A percentile compares a stretch with the other conserved stretches of the same genome.
These are phyloP conservation scores for Oscheius sp. DNA, from an alignment of 2,888 invertebrate species.

Conservation along the genomic window DNA sequence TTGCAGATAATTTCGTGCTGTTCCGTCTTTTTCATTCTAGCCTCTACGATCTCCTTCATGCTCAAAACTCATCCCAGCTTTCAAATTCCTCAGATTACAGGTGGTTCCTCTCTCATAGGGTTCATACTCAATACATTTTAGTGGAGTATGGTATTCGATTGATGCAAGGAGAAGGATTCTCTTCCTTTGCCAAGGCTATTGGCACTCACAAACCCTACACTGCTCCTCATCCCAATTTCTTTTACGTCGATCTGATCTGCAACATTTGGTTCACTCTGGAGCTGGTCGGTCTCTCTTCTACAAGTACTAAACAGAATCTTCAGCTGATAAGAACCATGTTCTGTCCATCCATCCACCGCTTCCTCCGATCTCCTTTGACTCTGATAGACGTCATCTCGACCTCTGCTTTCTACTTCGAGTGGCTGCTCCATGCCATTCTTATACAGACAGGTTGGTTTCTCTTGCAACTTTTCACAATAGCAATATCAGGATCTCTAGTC, in stretches of 20 bases:
- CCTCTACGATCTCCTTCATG: slow-evolving; percentile 93
- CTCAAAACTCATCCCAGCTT: slow-evolving; percentile 95
- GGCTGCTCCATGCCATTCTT: slow-evolving; percentile 76
- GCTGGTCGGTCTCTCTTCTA: slow-evolving; percentile 75
- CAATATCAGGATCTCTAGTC: slow-evolving; percentile 75
- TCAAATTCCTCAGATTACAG: slow-evolving; percentile 82
- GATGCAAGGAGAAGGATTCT: slow-evolving; percentile 41
- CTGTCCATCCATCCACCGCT: slow-evolving; percentile 82
- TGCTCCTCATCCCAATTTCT: slow-evolving; percentile 80
- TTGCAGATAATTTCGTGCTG: slow-evolving; percentile 89
- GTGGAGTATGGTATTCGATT: slow-evolving; percentile 51
- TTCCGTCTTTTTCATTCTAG: slow-evolving; percentile 94
- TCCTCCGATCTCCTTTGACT: slow-evolving; percentile 93
- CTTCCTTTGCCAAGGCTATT: slow-evolving; percentile 37
- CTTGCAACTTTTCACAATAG: neutral
- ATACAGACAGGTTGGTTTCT: slow-evolving; percentile 54
- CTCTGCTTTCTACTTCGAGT: slow-evolving; percentile 95
- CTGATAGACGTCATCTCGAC: slow-evolving; percentile 99
- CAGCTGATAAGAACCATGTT: slow-evolving; percentile 78
- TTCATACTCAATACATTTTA: neutral
- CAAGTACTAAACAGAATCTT: neutral
- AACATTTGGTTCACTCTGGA: slow-evolving; percentile 97
- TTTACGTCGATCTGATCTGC: slow-evolving; percentile 91
- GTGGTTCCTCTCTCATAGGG: slow-evolving; percentile 29
- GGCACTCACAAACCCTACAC: slow-evolving; percentile 63